phyloP scores from a whole-genome alignment of 2,888 invertebrate genomes.

The Diploptera punctata region DNA sequence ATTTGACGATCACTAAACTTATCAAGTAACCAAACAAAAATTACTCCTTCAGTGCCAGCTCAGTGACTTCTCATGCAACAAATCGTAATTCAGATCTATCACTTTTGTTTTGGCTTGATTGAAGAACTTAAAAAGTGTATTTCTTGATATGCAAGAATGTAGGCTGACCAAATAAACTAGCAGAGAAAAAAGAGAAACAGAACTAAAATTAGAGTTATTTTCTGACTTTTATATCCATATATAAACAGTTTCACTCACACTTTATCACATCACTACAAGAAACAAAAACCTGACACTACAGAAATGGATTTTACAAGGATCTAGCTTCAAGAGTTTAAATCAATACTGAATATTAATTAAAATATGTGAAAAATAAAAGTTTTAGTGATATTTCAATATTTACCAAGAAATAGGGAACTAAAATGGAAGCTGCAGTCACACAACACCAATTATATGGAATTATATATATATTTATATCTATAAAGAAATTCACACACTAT shows the following conservation, averaged over 20 bases:
- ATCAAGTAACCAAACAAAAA: not conserved
- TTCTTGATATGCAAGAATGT: slow-evolving; percentile 39
- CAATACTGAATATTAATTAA: not conserved
- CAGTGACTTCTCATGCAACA: not conserved
- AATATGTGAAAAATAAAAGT: no score
- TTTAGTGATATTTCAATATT: no score
- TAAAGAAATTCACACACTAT: slow-evolving; percentile 27
- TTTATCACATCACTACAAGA: slow-evolving; percentile 23
- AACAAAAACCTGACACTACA: not conserved
- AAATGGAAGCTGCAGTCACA: slow-evolving; percentile 22
- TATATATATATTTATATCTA: slow-evolving; percentile 24
- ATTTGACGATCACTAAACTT: not conserved
- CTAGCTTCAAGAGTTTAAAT: not conserved
- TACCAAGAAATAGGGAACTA: no score
- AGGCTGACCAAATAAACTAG: slow-evolving; percentile 31
- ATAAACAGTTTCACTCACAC: slow-evolving; percentile 21
- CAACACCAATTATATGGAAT: slow-evolving; percentile 32
- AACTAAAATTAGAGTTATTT: slow-evolving; percentile 28
- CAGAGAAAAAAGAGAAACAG: slow-evolving; percentile 29
- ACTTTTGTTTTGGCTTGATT: slow-evolving; percentile 27
- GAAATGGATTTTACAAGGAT: not conserved
- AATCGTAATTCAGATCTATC: slow-evolving; percentile 36
- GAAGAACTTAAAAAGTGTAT: slow-evolving; percentile 17
- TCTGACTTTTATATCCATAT: not conserved
- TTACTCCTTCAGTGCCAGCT: not conserved